Evolutionary conservation across 2,113 vertebrate species (phyloP).

Genomic region (Romanogobio albipinnatus): DNA sequence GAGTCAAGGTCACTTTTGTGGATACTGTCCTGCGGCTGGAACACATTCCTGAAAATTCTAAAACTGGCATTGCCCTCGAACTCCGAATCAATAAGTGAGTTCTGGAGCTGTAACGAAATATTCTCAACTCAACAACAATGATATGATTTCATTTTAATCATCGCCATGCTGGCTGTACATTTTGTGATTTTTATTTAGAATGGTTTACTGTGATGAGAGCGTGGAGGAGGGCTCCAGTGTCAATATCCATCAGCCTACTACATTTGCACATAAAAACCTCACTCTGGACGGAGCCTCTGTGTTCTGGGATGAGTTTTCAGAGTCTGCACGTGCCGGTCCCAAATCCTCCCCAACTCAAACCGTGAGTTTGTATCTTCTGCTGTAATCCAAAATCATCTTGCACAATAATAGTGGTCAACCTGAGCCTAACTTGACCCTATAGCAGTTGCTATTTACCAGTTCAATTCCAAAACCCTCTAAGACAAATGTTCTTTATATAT

Average conservation of each 20-base stretch:
- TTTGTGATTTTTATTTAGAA: conserved; percentile 75
- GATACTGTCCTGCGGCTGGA: conserved; percentile 93
- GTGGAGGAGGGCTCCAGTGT: conserved; percentile 87
- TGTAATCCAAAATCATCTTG: background rate
- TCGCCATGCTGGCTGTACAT: conserved; percentile 47
- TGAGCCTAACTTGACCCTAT: background rate
- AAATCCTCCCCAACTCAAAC: conserved; percentile 85
- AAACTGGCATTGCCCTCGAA: conserved; percentile 95
- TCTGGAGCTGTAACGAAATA: background rate
- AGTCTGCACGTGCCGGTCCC: conserved; percentile 83
- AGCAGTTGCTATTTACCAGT: conserved; percentile 41
- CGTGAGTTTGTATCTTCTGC: conserved; percentile 73
- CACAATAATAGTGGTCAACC: background rate
- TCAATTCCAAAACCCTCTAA: background rate
- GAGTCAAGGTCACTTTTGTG: conserved; percentile 95
- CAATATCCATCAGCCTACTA: conserved; percentile 93
- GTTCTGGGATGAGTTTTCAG: conserved; percentile 96
- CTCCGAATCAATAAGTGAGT: conserved; percentile 90
- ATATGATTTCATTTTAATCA: background rate
- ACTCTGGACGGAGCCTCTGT: conserved; percentile 89
- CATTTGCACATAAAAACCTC: conserved; percentile 93
- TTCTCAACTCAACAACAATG: background rate
- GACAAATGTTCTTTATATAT: conserved; percentile 44
- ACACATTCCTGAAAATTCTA: conserved; percentile 93
- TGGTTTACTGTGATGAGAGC: conserved; percentile 91